Evolutionary conservation across 2,888 invertebrate genomes (phyloP).

Genomic region (Trichopoda pennipes): DNA sequence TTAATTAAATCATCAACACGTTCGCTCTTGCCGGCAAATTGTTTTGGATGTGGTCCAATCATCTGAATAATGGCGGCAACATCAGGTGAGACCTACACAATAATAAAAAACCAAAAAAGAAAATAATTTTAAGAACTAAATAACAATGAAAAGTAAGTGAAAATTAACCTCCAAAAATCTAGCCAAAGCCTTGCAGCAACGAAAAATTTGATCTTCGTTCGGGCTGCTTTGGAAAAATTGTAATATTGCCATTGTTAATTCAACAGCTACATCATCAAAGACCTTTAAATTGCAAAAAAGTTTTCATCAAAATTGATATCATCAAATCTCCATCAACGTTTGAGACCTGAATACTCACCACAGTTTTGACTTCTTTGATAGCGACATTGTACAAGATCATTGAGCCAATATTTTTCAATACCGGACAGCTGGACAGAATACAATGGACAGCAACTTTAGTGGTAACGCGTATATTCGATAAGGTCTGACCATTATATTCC

Average conservation of each 20-base stretch:
- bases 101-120: constrained; percentile 78
- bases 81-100: constrained; percentile 91
- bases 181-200: constrained; percentile 89
- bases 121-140: background rate
- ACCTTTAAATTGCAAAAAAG: constrained; percentile 83
- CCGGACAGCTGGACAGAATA: constrained; percentile 86
- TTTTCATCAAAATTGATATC: background rate
- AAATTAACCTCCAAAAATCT: constrained; percentile 81
- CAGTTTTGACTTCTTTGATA: constrained; percentile 98
- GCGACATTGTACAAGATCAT: constrained; percentile 95
- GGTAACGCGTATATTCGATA: constrained; percentile 93
- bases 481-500: constrained; percentile 87
- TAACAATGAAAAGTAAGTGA: background rate
- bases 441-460: constrained; percentile 95
- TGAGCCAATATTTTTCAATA: constrained; percentile 90
- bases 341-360: constrained; percentile 87
- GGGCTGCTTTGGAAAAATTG: constrained; percentile 93
- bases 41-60: constrained; percentile 93
- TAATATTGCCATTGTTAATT: constrained; percentile 93
- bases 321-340: too few relatives aligned
- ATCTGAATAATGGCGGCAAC: constrained; percentile 94
- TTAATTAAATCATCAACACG: constrained; percentile 91
- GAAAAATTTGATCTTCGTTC: constrained; percentile 89
- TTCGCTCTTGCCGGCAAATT: constrained; percentile 90
- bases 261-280: constrained; percentile 96